These are phyloP conservation scores for Pelobates cultripes DNA, from an alignment of 2,797 vertebrate genomes.

Conservation along the genomic window DNA sequence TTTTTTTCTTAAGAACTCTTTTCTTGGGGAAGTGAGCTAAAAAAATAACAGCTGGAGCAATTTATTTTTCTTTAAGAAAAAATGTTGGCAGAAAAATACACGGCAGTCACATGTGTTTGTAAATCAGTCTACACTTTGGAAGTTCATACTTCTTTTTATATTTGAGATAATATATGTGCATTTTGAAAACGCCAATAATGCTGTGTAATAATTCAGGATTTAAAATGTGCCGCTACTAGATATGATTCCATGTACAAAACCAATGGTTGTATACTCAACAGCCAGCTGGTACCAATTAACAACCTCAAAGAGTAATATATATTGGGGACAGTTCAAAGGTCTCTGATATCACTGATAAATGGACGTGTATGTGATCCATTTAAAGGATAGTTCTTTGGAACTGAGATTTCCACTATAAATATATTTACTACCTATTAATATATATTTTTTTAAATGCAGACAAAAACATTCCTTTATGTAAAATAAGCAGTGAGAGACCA, in stretches of 20 bases:
- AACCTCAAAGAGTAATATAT: neutral
- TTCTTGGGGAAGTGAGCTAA: neutral
- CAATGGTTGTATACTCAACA: neutral
- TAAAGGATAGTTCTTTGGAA: too few relatives aligned
- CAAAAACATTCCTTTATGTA: too few relatives aligned
- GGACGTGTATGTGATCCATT: neutral
- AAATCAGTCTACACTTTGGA: slow-evolving; percentile 26
- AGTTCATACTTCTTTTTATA: slow-evolving; percentile 3
- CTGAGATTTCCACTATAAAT: too few relatives aligned
- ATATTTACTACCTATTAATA: too few relatives aligned
- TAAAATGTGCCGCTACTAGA: neutral
- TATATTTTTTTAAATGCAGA: too few relatives aligned
- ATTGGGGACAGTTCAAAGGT: neutral
- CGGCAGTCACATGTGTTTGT: slow-evolving; percentile 19
- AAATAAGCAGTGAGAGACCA: too few relatives aligned
- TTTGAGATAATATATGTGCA: slow-evolving; percentile 2
- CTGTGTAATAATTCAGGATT: neutral
- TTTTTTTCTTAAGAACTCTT: neutral
- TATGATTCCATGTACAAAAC: neutral
- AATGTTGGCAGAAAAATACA: slow-evolving; percentile 16
- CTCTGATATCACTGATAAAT: neutral
- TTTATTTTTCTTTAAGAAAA: slow-evolving; percentile 20
- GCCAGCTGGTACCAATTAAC: neutral
- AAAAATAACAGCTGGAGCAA: slow-evolving; percentile 20
- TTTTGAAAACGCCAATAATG: neutral